Evolutionary conservation across 2,888 invertebrate species (phyloP).

Genomic region (Coenonympha glycerion): DNA sequence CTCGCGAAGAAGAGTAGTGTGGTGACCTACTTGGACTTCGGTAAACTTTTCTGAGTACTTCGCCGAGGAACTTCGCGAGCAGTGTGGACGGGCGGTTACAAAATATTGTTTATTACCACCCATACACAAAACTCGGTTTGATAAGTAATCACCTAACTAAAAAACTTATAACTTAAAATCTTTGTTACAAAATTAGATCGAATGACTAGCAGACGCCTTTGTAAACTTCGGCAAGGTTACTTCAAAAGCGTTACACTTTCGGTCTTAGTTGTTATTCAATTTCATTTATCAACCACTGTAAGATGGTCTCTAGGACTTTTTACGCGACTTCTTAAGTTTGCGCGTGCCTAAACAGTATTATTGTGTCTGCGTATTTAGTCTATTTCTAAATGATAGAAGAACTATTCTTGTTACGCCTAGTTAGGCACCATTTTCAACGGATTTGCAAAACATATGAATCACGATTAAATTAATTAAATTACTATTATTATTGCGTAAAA

Average conservation of each 20-base stretch:
- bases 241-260: slow-evolving; percentile 10
- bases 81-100: too few relatives aligned
- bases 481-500: neutral
- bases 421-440: neutral
- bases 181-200: slow-evolving; percentile 6
- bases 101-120: too few relatives aligned
- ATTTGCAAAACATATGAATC: neutral
- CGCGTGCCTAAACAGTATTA: neutral
- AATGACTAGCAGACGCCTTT: slow-evolving; percentile 14
- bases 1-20: too few relatives aligned
- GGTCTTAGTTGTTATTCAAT: slow-evolving; percentile 12
- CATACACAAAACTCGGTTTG: too few relatives aligned
- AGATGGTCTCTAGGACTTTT: slow-evolving; percentile 12
- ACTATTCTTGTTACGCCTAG: neutral
- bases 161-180: slow-evolving; percentile 4
- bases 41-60: too few relatives aligned
- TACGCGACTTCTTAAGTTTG: neutral
- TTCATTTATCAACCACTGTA: slow-evolving; percentile 3
- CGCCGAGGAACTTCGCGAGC: too few relatives aligned
- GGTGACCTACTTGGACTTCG: too few relatives aligned
- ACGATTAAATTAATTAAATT: neutral
- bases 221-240: slow-evolving; percentile 7
- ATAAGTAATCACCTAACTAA: neutral
- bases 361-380: slow-evolving; percentile 9
- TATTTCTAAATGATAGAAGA: slow-evolving; percentile 4